Conservation (phyloP, 2,888 invertebrate species). For the Tinea semifulvella region DNA sequence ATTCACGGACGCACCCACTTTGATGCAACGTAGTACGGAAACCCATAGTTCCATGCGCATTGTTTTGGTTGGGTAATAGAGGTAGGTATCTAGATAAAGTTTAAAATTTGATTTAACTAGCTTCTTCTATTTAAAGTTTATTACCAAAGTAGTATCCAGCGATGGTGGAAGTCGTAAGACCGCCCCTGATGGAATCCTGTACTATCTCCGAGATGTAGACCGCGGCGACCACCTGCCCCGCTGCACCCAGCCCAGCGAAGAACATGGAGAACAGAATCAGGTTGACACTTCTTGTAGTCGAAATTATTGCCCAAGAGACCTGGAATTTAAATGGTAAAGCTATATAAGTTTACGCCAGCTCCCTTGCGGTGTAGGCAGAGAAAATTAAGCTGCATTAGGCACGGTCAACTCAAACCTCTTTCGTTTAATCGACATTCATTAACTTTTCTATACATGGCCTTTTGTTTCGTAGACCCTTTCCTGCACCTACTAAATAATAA, state of each 20-base stretch:
- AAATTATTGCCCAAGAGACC: constrained; percentile 43
- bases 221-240: constrained; percentile 44
- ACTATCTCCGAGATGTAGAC: constrained; percentile 48
- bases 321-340: constrained; percentile 26
- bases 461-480: too few relatives aligned
- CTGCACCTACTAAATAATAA: too few relatives aligned
- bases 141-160: constrained; percentile 29
- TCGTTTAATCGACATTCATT: too few relatives aligned
- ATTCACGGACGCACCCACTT: too few relatives aligned
- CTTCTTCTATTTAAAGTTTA: not conserved
- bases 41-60: too few relatives aligned
- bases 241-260: constrained; percentile 41
- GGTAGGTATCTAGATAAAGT: not conserved
- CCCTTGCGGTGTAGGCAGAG: too few relatives aligned
- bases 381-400: too few relatives aligned
- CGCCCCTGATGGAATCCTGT: constrained; percentile 47
- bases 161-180: constrained; percentile 37
- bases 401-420: too few relatives aligned
- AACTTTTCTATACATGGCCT: too few relatives aligned
- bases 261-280: constrained; percentile 34
- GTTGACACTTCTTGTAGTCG: constrained; percentile 31
- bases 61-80: too few relatives aligned
- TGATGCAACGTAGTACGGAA: too few relatives aligned
- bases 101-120: not conserved
- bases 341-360: not conserved